These are phyloP conservation scores for Melanogrammus aeglefinus DNA, from an alignment of 2,797 vertebrate species.

Conservation along the genomic window DNA sequence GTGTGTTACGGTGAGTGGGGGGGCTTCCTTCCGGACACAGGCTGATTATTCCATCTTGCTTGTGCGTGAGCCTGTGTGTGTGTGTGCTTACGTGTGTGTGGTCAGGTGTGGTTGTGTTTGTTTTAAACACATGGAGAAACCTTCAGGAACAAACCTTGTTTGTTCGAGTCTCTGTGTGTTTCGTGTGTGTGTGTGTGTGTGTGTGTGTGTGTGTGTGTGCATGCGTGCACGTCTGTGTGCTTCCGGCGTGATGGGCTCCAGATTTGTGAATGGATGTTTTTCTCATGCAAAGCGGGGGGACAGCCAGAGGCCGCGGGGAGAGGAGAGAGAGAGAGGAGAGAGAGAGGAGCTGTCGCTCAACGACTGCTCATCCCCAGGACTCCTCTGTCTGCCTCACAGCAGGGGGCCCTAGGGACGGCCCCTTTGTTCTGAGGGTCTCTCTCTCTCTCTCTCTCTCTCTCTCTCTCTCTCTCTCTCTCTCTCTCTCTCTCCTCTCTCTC, in stretches of 20 bases:
- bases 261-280: conserved; percentile 45
- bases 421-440: not conserved
- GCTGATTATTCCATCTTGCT: conserved; percentile 54
- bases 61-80: no score
- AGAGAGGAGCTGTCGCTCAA: conserved; percentile 16
- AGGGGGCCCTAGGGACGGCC: not conserved
- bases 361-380: not conserved
- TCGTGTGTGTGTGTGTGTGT: not conserved
- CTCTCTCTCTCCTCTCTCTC: no score
- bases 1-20: conserved; percentile 15
- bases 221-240: conserved; percentile 12
- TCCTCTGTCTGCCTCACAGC: not conserved
- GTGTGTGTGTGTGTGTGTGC: conserved; percentile 4
- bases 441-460: no score
- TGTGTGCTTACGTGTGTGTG: not conserved
- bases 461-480: no score
- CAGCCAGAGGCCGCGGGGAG: conserved; percentile 28
- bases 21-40: conserved; percentile 74
- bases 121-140: not conserved
- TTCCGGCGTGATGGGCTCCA: conserved; percentile 17
- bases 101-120: conserved; percentile 13
- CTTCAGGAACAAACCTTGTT: no score
- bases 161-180: conserved; percentile 7
- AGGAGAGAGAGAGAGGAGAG: no score
- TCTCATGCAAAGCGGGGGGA: conserved; percentile 48